Percentiles rank a stretch among this genome's conserved stretches.
These are phyloP conservation scores for Alviniconcha strummeri DNA, from an alignment of 2,888 invertebrate species.

Conservation along the genomic window DNA sequence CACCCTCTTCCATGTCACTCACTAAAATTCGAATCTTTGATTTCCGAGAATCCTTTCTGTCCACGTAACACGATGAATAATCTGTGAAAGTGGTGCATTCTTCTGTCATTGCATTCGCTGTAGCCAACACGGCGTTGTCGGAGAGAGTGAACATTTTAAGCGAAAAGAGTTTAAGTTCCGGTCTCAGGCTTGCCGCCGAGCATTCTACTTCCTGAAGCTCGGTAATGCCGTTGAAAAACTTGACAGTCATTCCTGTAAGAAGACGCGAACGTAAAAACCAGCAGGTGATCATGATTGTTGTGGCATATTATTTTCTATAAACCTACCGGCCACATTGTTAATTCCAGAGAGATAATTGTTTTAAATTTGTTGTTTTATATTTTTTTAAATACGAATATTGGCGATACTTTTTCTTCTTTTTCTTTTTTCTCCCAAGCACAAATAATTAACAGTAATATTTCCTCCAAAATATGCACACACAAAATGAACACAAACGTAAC, in stretches of 20 bases:
- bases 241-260: conserved; percentile 20
- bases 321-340: no score
- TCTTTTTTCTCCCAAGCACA: no score
- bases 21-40: not conserved
- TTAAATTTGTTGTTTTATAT: no score
- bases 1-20: not conserved
- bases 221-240: not conserved
- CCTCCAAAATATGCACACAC: no score
- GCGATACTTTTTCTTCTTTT: no score
- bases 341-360: no score
- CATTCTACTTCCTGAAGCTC: conserved; percentile 28
- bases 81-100: not conserved
- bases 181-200: not conserved
- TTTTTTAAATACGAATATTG: no score
- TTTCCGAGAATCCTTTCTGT: not conserved
- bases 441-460: no score
- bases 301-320: no score
- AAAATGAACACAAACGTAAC: no score
- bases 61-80: not conserved
- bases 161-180: conserved; percentile 17
- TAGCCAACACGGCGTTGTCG: not conserved
- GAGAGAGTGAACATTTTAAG: conserved; percentile 1
- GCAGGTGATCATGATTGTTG: no score
- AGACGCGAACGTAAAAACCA: not conserved
- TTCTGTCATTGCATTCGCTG: no score